Base-by-base conservation (phyloP, 2,888 invertebrate genomes). In the Drosophila mayaguana region DNA sequence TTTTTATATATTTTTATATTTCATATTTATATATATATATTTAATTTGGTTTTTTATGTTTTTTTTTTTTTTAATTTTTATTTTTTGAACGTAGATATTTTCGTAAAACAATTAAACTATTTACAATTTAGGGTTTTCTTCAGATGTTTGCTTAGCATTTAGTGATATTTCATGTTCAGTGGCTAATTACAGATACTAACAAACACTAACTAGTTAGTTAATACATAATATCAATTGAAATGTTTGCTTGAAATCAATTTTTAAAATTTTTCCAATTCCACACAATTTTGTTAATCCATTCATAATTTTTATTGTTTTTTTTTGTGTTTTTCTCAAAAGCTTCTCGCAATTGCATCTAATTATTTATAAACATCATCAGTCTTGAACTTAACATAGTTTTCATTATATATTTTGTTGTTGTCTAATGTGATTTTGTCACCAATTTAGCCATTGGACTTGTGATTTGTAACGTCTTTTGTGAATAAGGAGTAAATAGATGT, bases 281-380 rank as follows among this genome's bases (percentile, higher is more conserved):
- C 62, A 70, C 40, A 67, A 62, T 71, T 71, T 72, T 16, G 36
- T 59, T 59, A 22, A 9, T 25, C 20, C 16, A 36, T 51, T 28
- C 48, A 28, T 48, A 32, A 64, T 50, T 55, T 40, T 56, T 42
- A n/a, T 53, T 42, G 16, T 42, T 43, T 14, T 2, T 20, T 14
- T 43, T 20, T 12, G 2, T 45, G 11, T 40, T 45, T 45, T 3
- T 22, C 67, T 51, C 54, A 60, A 20, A 50, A 34, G 63, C 45
- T 51, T 65, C 65, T 64, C 60, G 67, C 76, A 79, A 72, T 78
- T 80, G 80, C 72, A 50, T 75, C 65, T 84, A 85, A 89, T 84
- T 89, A 88, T 84, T 80, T 82, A 89, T 85, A 89, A 91, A 90
- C 91, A 84, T 85, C 91, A 89, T 92, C 91, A 91, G 92, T 91